These are phyloP conservation scores for Pandemis cinnamomeana DNA, from an alignment of 2,888 invertebrate species.

Conservation along the genomic window DNA sequence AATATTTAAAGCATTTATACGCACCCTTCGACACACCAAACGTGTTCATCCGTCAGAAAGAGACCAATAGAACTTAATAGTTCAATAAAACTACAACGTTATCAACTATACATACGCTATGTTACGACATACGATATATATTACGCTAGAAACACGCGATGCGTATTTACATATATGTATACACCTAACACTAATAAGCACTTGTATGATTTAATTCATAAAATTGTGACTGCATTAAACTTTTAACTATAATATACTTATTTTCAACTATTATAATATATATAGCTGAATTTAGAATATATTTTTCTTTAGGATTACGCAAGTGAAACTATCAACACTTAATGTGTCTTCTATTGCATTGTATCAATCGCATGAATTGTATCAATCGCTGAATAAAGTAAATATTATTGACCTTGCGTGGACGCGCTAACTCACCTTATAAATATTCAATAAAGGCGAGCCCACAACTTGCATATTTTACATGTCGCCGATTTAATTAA, in stretches of 20 bases:
- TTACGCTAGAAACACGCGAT: constrained; percentile 4
- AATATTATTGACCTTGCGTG: background rate
- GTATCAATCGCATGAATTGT: no score
- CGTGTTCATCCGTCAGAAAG: constrained; percentile 22
- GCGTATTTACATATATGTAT: constrained; percentile 19
- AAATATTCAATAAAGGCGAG: background rate
- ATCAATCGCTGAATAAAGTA: background rate
- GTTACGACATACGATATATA: background rate
- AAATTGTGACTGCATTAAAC: constrained; percentile 21
- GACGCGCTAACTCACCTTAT: background rate
- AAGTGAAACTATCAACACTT: no score
- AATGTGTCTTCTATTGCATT: no score
- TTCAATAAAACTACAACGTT: constrained; percentile 36
- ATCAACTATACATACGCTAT: constrained; percentile 8
- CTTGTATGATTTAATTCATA: constrained; percentile 17
- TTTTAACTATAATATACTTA: background rate
- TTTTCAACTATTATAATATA: background rate
- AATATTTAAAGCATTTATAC: constrained; percentile 44
- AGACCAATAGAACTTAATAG: constrained; percentile 20
- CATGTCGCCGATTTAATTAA: background rate
- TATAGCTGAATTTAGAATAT: no score
- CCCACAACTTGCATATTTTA: background rate
- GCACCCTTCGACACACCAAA: constrained; percentile 40
- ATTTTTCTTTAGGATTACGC: background rate
- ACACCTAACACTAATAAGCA: constrained; percentile 24